Conservation (phyloP, 2,113 vertebrate genomes). For the Falcunculus frontatus region DNA sequence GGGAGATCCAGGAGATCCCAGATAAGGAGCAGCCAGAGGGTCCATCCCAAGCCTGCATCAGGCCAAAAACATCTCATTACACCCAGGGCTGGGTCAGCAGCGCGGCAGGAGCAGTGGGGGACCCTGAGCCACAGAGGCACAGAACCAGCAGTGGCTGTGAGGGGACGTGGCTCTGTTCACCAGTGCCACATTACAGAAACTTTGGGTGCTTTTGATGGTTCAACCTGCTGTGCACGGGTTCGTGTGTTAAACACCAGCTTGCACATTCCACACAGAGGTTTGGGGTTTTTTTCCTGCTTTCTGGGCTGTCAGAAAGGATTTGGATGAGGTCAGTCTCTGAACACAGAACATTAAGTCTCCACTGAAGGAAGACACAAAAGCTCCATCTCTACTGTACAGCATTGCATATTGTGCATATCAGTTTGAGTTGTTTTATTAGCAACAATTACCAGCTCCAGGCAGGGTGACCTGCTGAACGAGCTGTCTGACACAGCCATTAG, state of each 20-base stretch:
- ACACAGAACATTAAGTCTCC: constrained; percentile 22
- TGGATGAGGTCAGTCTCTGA: constrained; percentile 44
- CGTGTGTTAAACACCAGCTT: not conserved
- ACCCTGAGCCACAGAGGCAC: not conserved
- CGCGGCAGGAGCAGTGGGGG: not conserved
- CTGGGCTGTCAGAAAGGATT: constrained; percentile 29
- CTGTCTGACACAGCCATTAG: constrained; percentile 41
- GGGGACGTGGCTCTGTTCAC: not conserved
- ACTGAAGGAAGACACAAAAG: not conserved
- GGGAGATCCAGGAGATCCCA: not conserved
- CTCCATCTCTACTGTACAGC: not conserved
- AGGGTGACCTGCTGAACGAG: constrained; percentile 13
- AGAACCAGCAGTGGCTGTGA: not conserved
- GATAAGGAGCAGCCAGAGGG: not conserved
- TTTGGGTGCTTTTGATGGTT: not conserved
- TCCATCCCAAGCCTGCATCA: not conserved
- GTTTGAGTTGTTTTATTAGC: constrained; percentile 11
- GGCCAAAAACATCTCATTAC: not conserved
- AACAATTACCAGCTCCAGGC: constrained; percentile 16
- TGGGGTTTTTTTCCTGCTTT: not conserved
- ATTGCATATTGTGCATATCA: not conserved
- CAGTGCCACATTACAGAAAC: not conserved
- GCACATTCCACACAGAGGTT: not conserved
- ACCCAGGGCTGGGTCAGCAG: not conserved
- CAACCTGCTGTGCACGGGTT: not conserved